These are phyloP conservation scores for Tragelaphus strepsiceros DNA, from an alignment of 2,113 vertebrate genomes.

Conservation along the genomic window DNA sequence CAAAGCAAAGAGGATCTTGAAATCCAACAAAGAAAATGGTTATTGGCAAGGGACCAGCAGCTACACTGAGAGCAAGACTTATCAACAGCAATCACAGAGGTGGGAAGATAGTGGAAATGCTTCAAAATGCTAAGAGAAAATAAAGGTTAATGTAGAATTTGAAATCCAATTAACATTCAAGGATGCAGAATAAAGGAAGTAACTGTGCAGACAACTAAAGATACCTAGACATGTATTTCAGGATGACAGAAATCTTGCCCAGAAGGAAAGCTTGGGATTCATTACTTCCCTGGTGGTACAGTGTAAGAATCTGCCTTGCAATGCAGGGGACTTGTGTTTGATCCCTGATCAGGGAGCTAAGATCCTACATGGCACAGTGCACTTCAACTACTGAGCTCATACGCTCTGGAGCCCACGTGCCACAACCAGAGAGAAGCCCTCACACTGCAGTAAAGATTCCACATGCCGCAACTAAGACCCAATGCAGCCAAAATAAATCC, in stretches of 20 bases:
- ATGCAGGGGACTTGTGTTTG: background rate
- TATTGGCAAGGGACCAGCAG: background rate
- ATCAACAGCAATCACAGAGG: background rate
- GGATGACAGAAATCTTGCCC: background rate
- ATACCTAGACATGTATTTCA: background rate
- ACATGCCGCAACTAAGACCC: background rate
- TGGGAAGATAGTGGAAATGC: background rate
- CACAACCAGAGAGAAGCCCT: background rate
- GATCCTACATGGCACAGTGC: background rate
- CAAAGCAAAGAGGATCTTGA: background rate
- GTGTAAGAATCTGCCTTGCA: background rate
- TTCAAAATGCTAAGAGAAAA: background rate
- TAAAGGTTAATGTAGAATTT: background rate
- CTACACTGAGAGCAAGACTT: background rate
- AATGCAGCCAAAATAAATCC: background rate
- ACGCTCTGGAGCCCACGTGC: accelerated
- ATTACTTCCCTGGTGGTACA: too few relatives aligned
- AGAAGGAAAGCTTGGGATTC: background rate
- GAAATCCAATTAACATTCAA: background rate
- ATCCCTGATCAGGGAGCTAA: background rate
- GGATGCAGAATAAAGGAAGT: too few relatives aligned
- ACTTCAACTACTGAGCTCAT: background rate
- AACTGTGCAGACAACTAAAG: background rate
- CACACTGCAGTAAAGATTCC: background rate
- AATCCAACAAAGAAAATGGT: background rate